These are phyloP conservation scores for Leucophenga montana DNA, from an alignment of 2,888 invertebrate genomes.

Conservation along the genomic window DNA sequence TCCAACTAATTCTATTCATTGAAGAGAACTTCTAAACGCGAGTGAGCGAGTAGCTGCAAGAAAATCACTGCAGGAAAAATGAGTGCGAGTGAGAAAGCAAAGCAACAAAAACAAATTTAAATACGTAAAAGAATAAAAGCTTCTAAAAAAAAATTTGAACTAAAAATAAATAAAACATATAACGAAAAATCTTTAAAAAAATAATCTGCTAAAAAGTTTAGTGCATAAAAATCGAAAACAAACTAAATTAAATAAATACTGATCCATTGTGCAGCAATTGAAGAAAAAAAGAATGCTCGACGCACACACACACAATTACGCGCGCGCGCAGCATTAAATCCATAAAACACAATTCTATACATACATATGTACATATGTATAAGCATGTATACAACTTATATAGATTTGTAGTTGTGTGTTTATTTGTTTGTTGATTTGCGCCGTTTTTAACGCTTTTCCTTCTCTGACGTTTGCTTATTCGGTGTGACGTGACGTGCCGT, in stretches of 20 bases:
- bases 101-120: too few species aligned
- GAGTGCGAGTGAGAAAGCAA: too few species aligned
- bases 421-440: too few species aligned
- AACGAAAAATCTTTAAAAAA: background rate
- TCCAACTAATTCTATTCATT: background rate
- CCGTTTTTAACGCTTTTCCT: too few species aligned
- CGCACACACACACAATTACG: background rate
- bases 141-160: constrained; percentile 5
- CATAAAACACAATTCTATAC: constrained; percentile 51
- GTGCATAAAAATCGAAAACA: background rate
- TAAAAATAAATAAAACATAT: background rate
- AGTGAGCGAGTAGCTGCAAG: too few species aligned
- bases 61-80: too few species aligned
- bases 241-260: background rate
- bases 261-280: background rate
- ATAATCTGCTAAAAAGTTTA: background rate
- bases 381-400: constrained; percentile 27
- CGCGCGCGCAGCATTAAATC: constrained; percentile 4
- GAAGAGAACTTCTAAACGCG: too few species aligned
- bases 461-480: too few species aligned
- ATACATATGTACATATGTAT: constrained; percentile 36
- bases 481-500: too few species aligned
- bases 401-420: constrained; percentile 1
- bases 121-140: background rate
- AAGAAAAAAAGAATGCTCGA: constrained; percentile 10